phyloP scores from a whole-genome alignment of 1,140 invertebrate species.

The Berghia stephanieae region DNA sequence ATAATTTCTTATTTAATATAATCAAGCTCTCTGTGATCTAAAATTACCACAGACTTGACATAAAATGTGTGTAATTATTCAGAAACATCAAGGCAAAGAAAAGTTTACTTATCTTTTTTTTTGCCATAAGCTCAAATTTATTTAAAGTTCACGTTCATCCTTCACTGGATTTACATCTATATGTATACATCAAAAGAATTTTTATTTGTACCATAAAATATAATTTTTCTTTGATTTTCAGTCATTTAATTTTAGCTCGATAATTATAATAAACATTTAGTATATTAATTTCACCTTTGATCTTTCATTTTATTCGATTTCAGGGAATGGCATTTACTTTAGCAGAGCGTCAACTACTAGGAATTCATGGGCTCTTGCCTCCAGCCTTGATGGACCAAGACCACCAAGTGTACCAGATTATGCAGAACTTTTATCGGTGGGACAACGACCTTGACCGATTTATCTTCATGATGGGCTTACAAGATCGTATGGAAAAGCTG shows the following conservation, averaged over 20 bases:
- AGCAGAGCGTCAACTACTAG: conserved; percentile 61
- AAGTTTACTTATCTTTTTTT: no score
- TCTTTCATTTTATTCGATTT: background rate
- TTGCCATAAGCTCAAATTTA: no score
- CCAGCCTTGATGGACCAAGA: conserved; percentile 58
- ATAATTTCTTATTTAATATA: no score
- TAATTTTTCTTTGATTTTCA: background rate
- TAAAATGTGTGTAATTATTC: no score
- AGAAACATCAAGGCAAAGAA: no score
- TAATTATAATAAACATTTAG: no score
- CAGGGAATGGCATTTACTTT: conserved; percentile 65
- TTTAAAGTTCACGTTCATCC: background rate
- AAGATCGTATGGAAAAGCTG: conserved; percentile 70
- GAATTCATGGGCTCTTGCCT: conserved; percentile 64
- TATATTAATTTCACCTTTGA: background rate
- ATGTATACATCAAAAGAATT: background rate
- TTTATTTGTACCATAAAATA: background rate
- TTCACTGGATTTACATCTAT: background rate
- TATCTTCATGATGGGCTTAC: conserved; percentile 57
- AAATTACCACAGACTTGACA: no score
- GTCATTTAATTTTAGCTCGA: no score
- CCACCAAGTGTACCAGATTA: conserved; percentile 54
- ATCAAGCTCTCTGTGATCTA: no score
- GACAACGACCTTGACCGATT: conserved; percentile 60
- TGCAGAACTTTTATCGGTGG: conserved; percentile 61